phyloP scores from a whole-genome alignment of 2,797 vertebrate species.

The Kryptopterus vitreolus region DNA sequence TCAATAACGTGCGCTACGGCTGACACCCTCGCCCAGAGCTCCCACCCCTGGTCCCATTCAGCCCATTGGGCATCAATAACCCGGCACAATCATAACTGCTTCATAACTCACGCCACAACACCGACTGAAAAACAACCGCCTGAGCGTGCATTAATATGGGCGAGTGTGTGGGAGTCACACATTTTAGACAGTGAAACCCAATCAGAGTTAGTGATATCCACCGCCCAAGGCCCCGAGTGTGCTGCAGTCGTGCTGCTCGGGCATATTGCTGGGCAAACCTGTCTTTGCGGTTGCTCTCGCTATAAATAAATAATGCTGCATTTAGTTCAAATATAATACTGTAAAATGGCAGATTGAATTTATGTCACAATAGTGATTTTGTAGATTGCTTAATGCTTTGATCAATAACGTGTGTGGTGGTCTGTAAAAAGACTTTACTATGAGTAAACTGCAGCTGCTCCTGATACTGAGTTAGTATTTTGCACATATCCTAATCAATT shows the following conservation, averaged over 20 bases:
- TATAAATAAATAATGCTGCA: slow-evolving; percentile 4
- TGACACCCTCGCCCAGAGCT: slow-evolving; percentile 30
- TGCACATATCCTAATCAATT: neutral
- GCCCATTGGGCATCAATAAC: slow-evolving; percentile 49
- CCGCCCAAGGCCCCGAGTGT: slow-evolving; percentile 23
- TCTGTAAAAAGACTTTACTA: neutral
- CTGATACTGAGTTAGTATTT: neutral
- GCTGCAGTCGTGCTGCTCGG: slow-evolving; percentile 1
- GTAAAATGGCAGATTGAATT: slow-evolving; percentile 14
- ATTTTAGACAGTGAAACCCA: slow-evolving; percentile 38
- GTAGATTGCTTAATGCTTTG: neutral
- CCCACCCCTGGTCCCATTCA: slow-evolving; percentile 21
- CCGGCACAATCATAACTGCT: slow-evolving; percentile 43
- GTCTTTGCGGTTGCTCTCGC: neutral
- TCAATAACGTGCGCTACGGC: slow-evolving; percentile 43
- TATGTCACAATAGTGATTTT: slow-evolving; percentile 13
- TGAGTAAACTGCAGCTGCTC: neutral
- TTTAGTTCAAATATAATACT: neutral
- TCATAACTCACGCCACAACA: slow-evolving; percentile 44
- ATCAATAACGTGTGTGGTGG: neutral
- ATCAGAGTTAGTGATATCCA: slow-evolving; percentile 28
- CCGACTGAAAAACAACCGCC: slow-evolving; percentile 30
- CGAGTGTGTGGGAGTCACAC: slow-evolving; percentile 34
- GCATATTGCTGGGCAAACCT: neutral
- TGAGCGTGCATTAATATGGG: slow-evolving; percentile 31